Evolutionary conservation across 2,113 vertebrate genomes (phyloP), one percentile per base, ranked within the genome.

Genomic region (Cyprinodon variegatus): DNA sequence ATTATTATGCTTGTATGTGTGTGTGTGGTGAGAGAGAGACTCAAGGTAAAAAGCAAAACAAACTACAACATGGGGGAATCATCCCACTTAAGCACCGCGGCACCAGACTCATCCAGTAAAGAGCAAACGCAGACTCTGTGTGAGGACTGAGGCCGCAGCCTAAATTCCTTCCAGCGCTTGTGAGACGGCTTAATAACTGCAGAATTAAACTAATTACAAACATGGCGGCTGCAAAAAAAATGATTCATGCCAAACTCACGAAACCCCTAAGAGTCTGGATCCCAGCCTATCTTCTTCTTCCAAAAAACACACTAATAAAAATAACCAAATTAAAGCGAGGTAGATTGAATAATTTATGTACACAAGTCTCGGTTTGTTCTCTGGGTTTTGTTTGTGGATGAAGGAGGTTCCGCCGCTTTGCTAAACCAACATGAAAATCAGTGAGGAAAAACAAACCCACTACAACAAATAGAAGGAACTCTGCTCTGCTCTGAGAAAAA

Each of bases 191-290:
- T 90, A 86, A 87, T 88, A 82, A 86, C 79, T 72, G 85, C 74
- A 74, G 80, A 88, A 90, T 87, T 86, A 86, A 86, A 89, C 85
- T 85, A 85, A 88, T 90, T 88, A 83, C 83, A 78, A 89, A 83
- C 88, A 83, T 76, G 76, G 38, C 17, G 53, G 85, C 72, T 38
- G 76, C 83, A 64, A 70, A 38, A 36, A 70, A 38, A 36, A 11
- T 1, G 46, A 60, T 61, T 40, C 29, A 17, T 76, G 79, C 79
- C 80, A 77, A 78, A 81, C 70, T 79, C 73, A 5, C 50, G 53
- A 68, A 61, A 70, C 64, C 78, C 72, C 75, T 69, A 69, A 77
- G 79, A 83, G 82, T 67, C 77, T 83, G 84, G 84, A 84, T 60
- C 53, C 41, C 9, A 3, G 76, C 82, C 82, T 86, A 78, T 83